Evolutionary conservation across 1,140 invertebrate genomes (phyloP), one percentile per base, ranked within the genome.

Genomic region (Drosophila littoralis): DNA sequence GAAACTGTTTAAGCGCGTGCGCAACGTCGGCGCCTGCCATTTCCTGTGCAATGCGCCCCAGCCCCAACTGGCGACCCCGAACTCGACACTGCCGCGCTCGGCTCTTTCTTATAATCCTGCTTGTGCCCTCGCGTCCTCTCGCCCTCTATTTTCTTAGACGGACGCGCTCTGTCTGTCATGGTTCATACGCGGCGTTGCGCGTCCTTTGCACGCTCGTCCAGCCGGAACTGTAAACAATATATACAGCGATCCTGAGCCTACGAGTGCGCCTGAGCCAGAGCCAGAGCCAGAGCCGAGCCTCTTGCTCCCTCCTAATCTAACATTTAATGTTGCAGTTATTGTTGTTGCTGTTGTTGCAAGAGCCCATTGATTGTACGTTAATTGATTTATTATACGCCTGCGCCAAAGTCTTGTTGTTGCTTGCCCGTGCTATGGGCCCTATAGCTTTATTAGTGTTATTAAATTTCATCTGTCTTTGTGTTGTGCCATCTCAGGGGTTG

Each of bases 161-260:
- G 6, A 17, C 13, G 12, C 43, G 32, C 13, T 65, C 28, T 15
- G 13, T 43, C 13, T 57, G 74, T 76, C 79, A 70, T 15, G 64
- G 78, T 55, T 75, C 57, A 65, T 13, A 28, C 58, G 65, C 70
- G 17, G 35, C 63, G 63, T 67, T 75, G 77, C 55, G 66, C 74
- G 73, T 84, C 67, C 75, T 77, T 77, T 82, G 65, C 75, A 77
- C 68, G 69, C 61, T 80, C 81, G 80, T 78, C 83, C 83, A 89
- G 77, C 84, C 84, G 84, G 84, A 89, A 89, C 84, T 89, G 84
- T 89, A 88, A 88, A 88, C 83, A 88, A 88, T 88, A 88, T 83
- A 89, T 89, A 89, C 43, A 48, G 32, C 17, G n/a, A 15, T 15
- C 35, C 36, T 60, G 10, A 65, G 13, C 32, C 36, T 28, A 5